Evolutionary conservation across 2,113 vertebrate genomes (phyloP).

Genomic region (Kryptolebias marmoratus): DNA sequence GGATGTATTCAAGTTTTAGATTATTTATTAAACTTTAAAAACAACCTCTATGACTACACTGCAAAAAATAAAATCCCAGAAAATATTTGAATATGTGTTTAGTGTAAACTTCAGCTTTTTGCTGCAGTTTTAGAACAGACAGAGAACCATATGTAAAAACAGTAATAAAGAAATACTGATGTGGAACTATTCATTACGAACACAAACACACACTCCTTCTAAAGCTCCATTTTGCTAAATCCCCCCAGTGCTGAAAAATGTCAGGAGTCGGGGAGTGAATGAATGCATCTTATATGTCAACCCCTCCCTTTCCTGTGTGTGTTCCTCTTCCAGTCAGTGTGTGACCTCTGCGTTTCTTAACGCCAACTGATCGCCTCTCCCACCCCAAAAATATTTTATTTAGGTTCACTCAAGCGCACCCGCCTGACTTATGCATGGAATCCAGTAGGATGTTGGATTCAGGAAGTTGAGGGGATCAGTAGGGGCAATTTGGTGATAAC

Average conservation of each 20-base stretch:
- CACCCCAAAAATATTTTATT: slow-evolving; percentile 38
- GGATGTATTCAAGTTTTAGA: too few relatives aligned
- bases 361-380: slow-evolving; percentile 29
- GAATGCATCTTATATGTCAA: slow-evolving; percentile 53
- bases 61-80: too few relatives aligned
- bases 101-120: too few relatives aligned
- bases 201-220: background rate
- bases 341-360: slow-evolving; percentile 31
- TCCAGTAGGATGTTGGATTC: slow-evolving; percentile 51
- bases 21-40: too few relatives aligned
- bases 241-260: slow-evolving; percentile 10
- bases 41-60: too few relatives aligned
- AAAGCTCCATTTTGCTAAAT: slow-evolving; percentile 28
- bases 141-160: too few relatives aligned
- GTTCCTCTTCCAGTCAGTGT: slow-evolving; percentile 55
- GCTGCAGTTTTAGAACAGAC: too few relatives aligned
- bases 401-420: slow-evolving; percentile 40
- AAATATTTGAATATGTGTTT: too few relatives aligned
- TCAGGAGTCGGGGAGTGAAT: slow-evolving; percentile 42
- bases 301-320: slow-evolving; percentile 45
- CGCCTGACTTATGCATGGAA: slow-evolving; percentile 60
- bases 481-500: slow-evolving; percentile 31
- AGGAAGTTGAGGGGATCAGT: slow-evolving; percentile 59
- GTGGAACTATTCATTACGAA: background rate
- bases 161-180: background rate